Percentiles rank a stretch among this genome's conserved stretches.
phyloP scores from a whole-genome alignment of 2,797 vertebrate genomes.

The Gambusia yucatana region DNA sequence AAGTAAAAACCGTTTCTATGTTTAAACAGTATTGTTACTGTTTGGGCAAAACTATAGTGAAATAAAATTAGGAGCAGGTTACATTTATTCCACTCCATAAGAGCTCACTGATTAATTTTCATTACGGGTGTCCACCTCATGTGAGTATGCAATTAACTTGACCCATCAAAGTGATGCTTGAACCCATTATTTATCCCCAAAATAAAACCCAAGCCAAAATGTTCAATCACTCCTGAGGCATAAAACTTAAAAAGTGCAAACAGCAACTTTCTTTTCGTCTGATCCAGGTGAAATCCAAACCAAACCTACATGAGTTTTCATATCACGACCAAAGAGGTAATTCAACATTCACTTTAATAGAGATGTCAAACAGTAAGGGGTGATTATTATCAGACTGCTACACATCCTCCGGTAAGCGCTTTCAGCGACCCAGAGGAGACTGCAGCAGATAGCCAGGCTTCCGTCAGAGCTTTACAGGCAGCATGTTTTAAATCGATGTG shows the following conservation, averaged over 20 bases:
- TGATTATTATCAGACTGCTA: slow-evolving; percentile 60
- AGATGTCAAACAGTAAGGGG: slow-evolving; percentile 39
- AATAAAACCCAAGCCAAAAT: neutral
- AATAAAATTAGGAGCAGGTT: neutral
- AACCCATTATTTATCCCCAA: neutral
- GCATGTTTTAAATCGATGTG: slow-evolving; percentile 36
- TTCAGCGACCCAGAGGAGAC: slow-evolving; percentile 8
- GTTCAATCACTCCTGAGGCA: neutral
- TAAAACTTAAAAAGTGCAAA: neutral
- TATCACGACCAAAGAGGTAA: slow-evolving; percentile 46
- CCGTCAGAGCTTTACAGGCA: slow-evolving; percentile 18
- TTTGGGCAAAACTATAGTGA: neutral
- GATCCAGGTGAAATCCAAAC: slow-evolving; percentile 12
- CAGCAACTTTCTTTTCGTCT: neutral
- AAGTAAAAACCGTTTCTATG: no score
- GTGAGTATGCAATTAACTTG: neutral
- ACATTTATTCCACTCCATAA: neutral
- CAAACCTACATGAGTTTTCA: slow-evolving; percentile 1
- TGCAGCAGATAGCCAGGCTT: slow-evolving; percentile 13
- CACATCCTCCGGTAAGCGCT: slow-evolving; percentile 44
- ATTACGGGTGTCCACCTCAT: neutral
- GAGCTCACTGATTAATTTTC: neutral
- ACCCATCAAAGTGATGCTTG: neutral
- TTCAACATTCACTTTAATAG: slow-evolving; percentile 19
- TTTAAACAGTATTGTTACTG: neutral